Conservation (phyloP, 2,113 vertebrate genomes). For the Edolisoma coerulescens region DNA sequence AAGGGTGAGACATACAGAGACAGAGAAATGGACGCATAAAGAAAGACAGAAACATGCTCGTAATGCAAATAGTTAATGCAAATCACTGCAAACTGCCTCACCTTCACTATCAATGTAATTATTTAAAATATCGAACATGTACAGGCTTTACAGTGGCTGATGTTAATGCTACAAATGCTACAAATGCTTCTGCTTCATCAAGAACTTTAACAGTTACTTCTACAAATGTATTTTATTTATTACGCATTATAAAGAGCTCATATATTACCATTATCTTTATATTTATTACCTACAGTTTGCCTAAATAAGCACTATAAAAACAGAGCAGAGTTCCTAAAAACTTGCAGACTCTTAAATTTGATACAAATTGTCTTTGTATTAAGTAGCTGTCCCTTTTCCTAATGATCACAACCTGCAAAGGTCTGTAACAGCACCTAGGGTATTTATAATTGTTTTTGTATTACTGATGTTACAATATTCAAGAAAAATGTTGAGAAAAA, state of each 20-base stretch:
- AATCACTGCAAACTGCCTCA: background rate
- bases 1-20: background rate
- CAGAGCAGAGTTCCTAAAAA: background rate
- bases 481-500: background rate
- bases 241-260: background rate
- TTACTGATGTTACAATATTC: background rate
- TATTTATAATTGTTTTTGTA: background rate
- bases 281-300: background rate
- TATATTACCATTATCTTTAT: background rate
- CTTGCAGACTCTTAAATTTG: background rate
- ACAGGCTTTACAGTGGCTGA: background rate
- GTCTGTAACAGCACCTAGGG: background rate
- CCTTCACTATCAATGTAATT: background rate
- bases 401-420: background rate
- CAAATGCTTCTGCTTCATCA: background rate
- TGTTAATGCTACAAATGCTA: background rate
- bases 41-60: background rate
- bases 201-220: background rate
- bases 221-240: slow-evolving; percentile 1
- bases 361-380: background rate
- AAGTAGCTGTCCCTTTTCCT: background rate
- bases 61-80: background rate
- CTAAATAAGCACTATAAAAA: background rate
- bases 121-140: background rate
- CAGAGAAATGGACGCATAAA: background rate